Conservation (phyloP, 2,888 invertebrate genomes). For the Catocala nupta region DNA sequence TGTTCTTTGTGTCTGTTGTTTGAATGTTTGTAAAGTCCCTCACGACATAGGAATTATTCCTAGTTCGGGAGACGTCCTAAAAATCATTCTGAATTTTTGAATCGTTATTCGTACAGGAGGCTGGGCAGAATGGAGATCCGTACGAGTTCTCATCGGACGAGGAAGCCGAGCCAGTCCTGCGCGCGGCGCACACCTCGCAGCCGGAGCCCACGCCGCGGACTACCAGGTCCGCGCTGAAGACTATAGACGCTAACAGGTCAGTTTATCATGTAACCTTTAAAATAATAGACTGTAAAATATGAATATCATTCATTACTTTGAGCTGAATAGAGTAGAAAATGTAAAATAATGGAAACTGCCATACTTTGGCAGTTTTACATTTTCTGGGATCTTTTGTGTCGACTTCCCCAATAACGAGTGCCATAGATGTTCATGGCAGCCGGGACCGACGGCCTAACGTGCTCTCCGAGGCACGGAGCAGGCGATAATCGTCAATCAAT, state of each 20-base stretch:
- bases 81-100: background rate
- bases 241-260: conserved; percentile 66
- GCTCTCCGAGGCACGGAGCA: no score
- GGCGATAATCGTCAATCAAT: no score
- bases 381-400: no score
- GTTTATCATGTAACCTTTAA: background rate
- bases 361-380: no score
- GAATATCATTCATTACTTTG: no score
- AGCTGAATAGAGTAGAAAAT: no score
- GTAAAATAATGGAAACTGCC: no score
- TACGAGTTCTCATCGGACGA: conserved; percentile 81
- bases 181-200: conserved; percentile 65
- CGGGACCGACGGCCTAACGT: no score
- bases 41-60: background rate
- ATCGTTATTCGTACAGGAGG: background rate
- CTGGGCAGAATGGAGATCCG: conserved; percentile 56
- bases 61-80: background rate
- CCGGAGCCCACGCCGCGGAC: conserved; percentile 58
- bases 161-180: conserved; percentile 73
- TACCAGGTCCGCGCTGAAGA: conserved; percentile 51
- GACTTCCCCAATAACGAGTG: no score
- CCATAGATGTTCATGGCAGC: no score
- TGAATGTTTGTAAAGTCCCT: background rate
- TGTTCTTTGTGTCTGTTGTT: no score
- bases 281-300: no score